Evolutionary conservation across 1,140 invertebrate genomes (phyloP), one percentile per base, ranked within the genome.

Genomic region (Drosophila lacteicornis): DNA sequence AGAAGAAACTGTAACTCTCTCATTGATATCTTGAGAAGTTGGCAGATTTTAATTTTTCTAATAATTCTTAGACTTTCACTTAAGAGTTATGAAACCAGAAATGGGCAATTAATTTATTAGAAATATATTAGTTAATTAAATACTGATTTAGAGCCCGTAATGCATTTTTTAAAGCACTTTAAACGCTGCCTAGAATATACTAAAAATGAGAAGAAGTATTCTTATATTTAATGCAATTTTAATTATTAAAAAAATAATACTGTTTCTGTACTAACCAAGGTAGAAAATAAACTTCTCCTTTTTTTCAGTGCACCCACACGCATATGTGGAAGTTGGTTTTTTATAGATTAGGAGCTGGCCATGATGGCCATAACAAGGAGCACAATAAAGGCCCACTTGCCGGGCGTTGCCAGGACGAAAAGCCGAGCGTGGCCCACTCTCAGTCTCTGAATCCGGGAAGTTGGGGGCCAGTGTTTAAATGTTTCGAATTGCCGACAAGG

Each of bases 401-500:
- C 47, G 49, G 45, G 12, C 70, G 70, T 75, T 75, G 58, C 53
- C 59, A 55, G 57, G 60, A 43, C 40, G 38, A 46, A 73, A 85
- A 85, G 80, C 84, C 70, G 9, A 51, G 5, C 27, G n/a, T 12
- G 6, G 25, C 17, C 13, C 45, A 59, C 45, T 30, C 36, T 43
- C 67, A 56, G 74, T 51, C 63, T 58, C 51, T 49, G 74, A 30
- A 47, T 65, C 53, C 53, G 15, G 33, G 8, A 22, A 22, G 22
- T 55, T 33, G 19, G 12, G 12, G 51, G 33, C 19, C 59, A 79
- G 75, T 85, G 81, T 90, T 88, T 88, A 90, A 88, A 88, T 90
- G 85, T 88, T 88, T 88, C 85, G 80, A 90, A 88, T 88, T 79
- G 85, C 82, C 85, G 71, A 85, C 85, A 90, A 85, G 85, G 85